Evolutionary conservation across 2,797 vertebrate genomes (phyloP), one percentile per base, ranked within the genome.

Genomic region (Pelodytes ibericus): DNA sequence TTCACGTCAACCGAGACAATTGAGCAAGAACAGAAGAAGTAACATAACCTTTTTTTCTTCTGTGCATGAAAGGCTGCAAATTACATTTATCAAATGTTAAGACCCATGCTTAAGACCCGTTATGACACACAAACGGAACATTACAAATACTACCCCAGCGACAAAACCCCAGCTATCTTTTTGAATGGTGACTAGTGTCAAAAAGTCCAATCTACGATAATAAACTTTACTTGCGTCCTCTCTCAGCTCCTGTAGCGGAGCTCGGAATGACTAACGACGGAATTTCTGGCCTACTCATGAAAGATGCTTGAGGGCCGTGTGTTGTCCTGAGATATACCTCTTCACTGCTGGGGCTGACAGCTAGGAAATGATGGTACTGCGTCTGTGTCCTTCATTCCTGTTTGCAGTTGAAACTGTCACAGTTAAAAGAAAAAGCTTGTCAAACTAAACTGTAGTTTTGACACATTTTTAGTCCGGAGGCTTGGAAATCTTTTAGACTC

Each of bases 241-340:
- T 63, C 36, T 16, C n/a, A 24, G 31, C 33, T 36, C 57, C 18
- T 16, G 58, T 36, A 24, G n/a, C 75, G 41, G 56, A 73, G 76
- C 65, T 79, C 82, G 22, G 77, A 83, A 86, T 84, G 83, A 87
- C 80, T 85, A 83, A 87, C 82, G 86, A 85, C 82, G 79, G 81
- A 84, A 85, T 69, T 71, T 64, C 82, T 72, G 79, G 83, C 83
- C 76, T 84, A 87, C 85, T 84, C 84, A 85, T 79, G 80, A 87
- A 87, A 87, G 87, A 84, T 81, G 82, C 80, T 85, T 81, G 81
- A 85, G 81, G 81, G 71, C 81, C 85, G 85, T 85, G 79, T 87
- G 86, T 86, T 87, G 85, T 86, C 86, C 86, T 81, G 83, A 92
- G 90, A 92, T 92, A 92, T 87, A 88, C 87, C 85, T 86, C 81